phyloP scores from a whole-genome alignment of 2,888 invertebrate genomes.

The Oligia fasciuncula region DNA sequence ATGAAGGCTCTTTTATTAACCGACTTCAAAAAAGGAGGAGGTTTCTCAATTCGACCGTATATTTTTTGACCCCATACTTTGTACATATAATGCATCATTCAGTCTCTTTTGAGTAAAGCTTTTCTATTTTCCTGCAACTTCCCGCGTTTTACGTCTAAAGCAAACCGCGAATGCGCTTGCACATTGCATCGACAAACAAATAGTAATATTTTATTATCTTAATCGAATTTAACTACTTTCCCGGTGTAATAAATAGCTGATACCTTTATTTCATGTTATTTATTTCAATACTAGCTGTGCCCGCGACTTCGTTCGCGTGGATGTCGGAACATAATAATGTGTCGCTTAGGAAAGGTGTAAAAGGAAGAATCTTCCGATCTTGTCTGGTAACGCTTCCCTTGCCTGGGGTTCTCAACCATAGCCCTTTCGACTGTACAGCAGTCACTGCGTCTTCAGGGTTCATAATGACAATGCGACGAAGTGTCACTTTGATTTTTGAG shows the following conservation, averaged over 20 bases:
- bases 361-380: too few species aligned
- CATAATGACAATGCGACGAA: too few species aligned
- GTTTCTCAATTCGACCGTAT: too few species aligned
- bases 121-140: not conserved
- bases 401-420: too few species aligned
- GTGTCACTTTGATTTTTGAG: too few species aligned
- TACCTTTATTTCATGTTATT: slow-evolving; percentile 17
- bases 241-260: not conserved
- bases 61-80: not conserved
- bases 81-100: not conserved
- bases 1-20: not conserved
- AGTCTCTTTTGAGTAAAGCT: not conserved
- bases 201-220: slow-evolving; percentile 5
- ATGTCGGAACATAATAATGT: too few species aligned
- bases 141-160: not conserved
- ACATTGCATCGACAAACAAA: not conserved
- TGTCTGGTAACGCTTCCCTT: too few species aligned
- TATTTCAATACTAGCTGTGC: slow-evolving; percentile 47
- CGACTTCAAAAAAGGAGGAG: too few species aligned
- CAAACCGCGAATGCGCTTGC: not conserved
- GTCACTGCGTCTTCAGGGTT: too few species aligned
- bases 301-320: too few species aligned
- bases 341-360: too few species aligned
- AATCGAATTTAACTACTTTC: slow-evolving; percentile 8
- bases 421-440: too few species aligned